A percentile compares a stretch with the other conserved stretches of the same genome.
These are phyloP conservation scores for Empis livida DNA, from an alignment of 2,888 invertebrate species.

Conservation along the genomic window DNA sequence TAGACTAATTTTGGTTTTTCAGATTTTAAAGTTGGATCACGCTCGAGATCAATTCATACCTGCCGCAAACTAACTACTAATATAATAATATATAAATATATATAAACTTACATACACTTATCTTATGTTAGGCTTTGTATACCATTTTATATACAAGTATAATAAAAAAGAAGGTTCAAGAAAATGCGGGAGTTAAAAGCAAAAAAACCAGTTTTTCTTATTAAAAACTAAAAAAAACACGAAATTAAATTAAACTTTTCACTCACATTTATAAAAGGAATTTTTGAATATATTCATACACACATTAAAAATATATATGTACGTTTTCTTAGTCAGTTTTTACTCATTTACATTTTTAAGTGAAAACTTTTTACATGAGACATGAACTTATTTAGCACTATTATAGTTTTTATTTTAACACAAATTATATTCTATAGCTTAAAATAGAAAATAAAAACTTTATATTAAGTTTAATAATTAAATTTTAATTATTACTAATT, in stretches of 20 bases:
- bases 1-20: slow-evolving; percentile 35
- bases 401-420: too few relatives aligned
- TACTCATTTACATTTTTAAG: too few relatives aligned
- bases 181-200: slow-evolving; percentile 16
- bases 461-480: too few relatives aligned
- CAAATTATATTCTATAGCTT: too few relatives aligned
- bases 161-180: not conserved
- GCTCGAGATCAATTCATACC: slow-evolving; percentile 24
- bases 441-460: too few relatives aligned
- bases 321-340: too few relatives aligned
- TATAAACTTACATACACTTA: not conserved
- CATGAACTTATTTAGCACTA: too few relatives aligned
- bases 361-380: too few relatives aligned
- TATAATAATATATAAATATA: not conserved
- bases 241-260: not conserved
- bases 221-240: not conserved
- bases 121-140: not conserved
- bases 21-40: slow-evolving; percentile 31
- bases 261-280: too few relatives aligned
- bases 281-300: too few relatives aligned
- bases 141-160: not conserved
- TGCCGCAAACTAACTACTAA: slow-evolving; percentile 1
- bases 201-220: slow-evolving; percentile 9
- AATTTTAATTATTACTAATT: too few relatives aligned
- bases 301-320: too few relatives aligned